Evolutionary conservation across 2,113 vertebrate species (phyloP), one percentile per base, ranked within the genome.

Genomic region (Muntiacus muntjak): DNA sequence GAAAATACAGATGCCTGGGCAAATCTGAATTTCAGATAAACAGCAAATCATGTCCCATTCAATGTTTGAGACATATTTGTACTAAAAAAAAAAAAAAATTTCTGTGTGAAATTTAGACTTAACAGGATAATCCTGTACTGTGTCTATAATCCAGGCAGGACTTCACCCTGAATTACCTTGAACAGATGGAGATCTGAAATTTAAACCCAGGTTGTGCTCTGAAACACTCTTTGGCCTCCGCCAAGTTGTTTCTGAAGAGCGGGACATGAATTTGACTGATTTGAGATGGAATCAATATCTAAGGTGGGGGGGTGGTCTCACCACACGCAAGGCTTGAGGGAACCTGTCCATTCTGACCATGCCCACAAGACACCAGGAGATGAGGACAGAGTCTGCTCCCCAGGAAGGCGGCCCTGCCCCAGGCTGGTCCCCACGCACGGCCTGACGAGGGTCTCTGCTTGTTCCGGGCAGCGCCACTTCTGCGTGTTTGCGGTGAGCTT

Each of bases 401-500:
- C 74, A 7, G 4, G 26, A n/a, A 26, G 74, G 36, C 1, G 16
- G 76, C 58, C 30, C 36, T 0, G 43, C 87, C 50, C 1, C n/a
- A 1, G 1, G 26, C 90, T 0, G 3, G 6, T 6, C 25, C 55
- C 84, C 14, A 0, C 0, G 2, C 11, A 28, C 6, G 0, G 40
- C 30, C 97, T 94, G 40, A 93, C 0, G 0, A 12, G 0, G 12
- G 30, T 1, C 1, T 2, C 6, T 54, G 84, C 0, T 71, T 43
- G 17, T 33, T 23, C 90, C 0, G 0, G 64, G n/a, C 95, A 99
- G 99, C 98, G 99, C 0, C 99, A 99, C 82, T 99, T 99, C 98
- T 99, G 99, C 0, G 93, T 99, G 23, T 98, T 99, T 0, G 98
- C 99, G 0, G 91, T 99, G 98, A 99, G 98, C 97, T 99, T 99